phyloP scores from a whole-genome alignment of 2,797 vertebrate species.

The Paedocypris micromegethes region DNA sequence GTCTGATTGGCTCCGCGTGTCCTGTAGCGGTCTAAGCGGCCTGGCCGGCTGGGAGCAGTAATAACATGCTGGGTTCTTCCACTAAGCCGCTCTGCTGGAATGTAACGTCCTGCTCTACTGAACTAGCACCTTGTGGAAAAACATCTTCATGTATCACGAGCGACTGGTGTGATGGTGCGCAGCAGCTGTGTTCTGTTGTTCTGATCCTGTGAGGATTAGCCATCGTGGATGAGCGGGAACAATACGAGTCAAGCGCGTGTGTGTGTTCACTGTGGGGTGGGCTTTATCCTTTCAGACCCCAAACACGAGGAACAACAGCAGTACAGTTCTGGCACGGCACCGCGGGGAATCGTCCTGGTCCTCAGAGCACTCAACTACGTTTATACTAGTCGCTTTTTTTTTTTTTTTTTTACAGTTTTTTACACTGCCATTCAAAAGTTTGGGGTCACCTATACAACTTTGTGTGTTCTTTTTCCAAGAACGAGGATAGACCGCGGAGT shows the following conservation, averaged over 20 bases:
- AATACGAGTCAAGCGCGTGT: conserved; percentile 27
- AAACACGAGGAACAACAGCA: too few species aligned
- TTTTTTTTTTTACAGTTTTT: too few species aligned
- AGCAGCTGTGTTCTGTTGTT: conserved; percentile 9
- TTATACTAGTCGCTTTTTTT: too few species aligned
- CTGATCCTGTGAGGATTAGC: conserved; percentile 37
- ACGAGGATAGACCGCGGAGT: too few species aligned
- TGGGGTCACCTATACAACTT: too few species aligned
- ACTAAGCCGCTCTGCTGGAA: conserved; percentile 60
- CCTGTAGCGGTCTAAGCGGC: too few species aligned
- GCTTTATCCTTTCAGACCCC: conserved; percentile 10
- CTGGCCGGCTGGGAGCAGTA: neutral
- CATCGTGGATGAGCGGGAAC: conserved; percentile 37
- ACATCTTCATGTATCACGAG: neutral
- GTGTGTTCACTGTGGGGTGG: conserved; percentile 16
- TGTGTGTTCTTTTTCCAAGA: too few species aligned
- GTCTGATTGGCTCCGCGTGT: too few species aligned
- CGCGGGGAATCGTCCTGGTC: too few species aligned
- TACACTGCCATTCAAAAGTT: too few species aligned
- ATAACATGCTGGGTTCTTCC: conserved; percentile 45
- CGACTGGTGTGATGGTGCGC: neutral
- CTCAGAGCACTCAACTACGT: too few species aligned
- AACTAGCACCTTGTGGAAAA: neutral
- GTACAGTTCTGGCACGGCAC: neutral
- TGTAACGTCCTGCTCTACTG: conserved; percentile 40